Evolutionary conservation across 2,113 vertebrate species (phyloP), one percentile per base, ranked within the genome.

Genomic region (Daphoenositta chrysoptera): DNA sequence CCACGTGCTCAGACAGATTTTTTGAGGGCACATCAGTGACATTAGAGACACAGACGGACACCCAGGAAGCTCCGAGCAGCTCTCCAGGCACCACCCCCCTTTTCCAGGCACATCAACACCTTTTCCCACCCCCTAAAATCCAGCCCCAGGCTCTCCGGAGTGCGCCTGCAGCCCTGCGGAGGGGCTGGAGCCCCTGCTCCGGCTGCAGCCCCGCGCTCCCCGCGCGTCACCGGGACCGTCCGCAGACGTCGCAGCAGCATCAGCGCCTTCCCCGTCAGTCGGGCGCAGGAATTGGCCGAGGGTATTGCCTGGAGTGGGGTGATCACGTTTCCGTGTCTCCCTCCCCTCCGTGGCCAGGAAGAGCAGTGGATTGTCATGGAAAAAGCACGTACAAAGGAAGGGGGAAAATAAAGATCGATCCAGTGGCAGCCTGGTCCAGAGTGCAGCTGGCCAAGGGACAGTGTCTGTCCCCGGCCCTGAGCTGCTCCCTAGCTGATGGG

Each of bases 191-290:
- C 44, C 77, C 13, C 11, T 7, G 37, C 73, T 72, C 15, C 4
- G 3, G 7, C 48, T 53, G 3, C 31, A 89, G 63, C 88, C 22
- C 77, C 20, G 77, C 4, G 2, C 44, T 6, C 51, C 35, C 63
- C 1, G 35, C 22, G 0, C 6, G 1, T 63, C 75, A 33, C 8
- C 0, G 26, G n/a, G 1, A 44, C 69, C 3, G 1, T 35, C 70
- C 11, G 2, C 35, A 15, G 56, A 13, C 1, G 3, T 51, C 3
- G 17, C 50, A 27, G 65, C 58, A 23, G 63, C 69, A 60, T 35
- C 69, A 10, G 30, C 17, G 6, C 35, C 66, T 15, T 50, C n/a
- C 14, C 56, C 6, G 1, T 37, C 42, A 58, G 63, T 8, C 4
- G 0, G 15, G 39, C 30, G 1, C 35, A 4, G 79, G 35, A 78